Conservation (phyloP, 2,113 vertebrate genomes). For the Caranx melampygus region DNA sequence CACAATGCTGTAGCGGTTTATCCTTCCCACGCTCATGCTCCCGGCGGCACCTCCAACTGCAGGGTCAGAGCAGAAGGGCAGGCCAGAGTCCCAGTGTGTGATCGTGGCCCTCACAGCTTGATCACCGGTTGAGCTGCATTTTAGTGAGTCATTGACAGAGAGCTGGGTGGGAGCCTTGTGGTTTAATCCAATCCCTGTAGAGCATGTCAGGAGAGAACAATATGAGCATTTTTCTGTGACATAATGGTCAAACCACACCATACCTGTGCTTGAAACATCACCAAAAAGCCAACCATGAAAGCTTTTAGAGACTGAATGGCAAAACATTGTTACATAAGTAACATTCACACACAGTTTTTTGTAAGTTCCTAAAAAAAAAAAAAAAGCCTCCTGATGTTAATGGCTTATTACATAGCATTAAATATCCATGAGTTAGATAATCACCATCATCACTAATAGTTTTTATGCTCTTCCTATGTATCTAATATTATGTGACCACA, state of each 20-base stretch:
- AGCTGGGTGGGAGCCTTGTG: slow-evolving; percentile 52
- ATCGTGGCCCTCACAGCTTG: slow-evolving; percentile 67
- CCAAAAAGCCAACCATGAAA: background rate
- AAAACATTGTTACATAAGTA: slow-evolving; percentile 2
- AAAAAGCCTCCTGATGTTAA: slow-evolving; percentile 3
- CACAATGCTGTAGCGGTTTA: slow-evolving; percentile 96
- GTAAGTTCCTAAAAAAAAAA: background rate
- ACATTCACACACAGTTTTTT: slow-evolving; percentile 2
- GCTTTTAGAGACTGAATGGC: background rate
- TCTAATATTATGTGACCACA: background rate
- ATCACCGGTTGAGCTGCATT: slow-evolving; percentile 67
- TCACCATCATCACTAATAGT: background rate
- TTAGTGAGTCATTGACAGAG: slow-evolving; percentile 55
- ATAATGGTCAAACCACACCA: slow-evolving; percentile 34
- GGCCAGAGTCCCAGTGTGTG: slow-evolving; percentile 63
- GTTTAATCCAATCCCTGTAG: slow-evolving; percentile 68
- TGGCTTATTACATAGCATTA: background rate
- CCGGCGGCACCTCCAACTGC: slow-evolving; percentile 63
- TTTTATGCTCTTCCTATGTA: background rate
- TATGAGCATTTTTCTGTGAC: slow-evolving; percentile 45
- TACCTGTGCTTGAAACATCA: slow-evolving; percentile 18
- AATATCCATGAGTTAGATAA: background rate
- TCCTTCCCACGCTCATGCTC: slow-evolving; percentile 91
- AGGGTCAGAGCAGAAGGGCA: slow-evolving; percentile 50
- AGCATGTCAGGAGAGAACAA: slow-evolving; percentile 54